These are phyloP conservation scores for Orchesellides sinensis DNA, from an alignment of 2,888 invertebrate species.

Conservation along the genomic window DNA sequence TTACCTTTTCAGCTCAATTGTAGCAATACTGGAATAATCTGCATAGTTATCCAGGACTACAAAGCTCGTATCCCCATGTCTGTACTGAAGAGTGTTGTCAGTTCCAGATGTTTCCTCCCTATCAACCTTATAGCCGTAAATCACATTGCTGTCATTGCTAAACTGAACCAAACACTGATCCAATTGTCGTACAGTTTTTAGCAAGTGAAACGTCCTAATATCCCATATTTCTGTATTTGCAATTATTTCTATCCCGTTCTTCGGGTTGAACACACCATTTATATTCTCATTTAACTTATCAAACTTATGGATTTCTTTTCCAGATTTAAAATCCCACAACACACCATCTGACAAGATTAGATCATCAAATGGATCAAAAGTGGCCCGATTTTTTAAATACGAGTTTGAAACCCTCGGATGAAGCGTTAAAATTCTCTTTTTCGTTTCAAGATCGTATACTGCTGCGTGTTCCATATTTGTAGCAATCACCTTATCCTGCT, in stretches of 20 bases:
- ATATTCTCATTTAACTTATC: constrained; percentile 97
- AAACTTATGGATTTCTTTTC: constrained; percentile 95
- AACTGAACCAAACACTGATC: constrained; percentile 95
- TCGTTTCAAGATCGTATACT: constrained; percentile 92
- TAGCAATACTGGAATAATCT: constrained; percentile 92
- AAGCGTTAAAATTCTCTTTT: constrained; percentile 84
- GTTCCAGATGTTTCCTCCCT: constrained; percentile 79
- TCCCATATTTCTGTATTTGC: constrained; percentile 99
- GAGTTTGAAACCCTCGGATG: constrained; percentile 90
- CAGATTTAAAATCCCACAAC: constrained; percentile 93
- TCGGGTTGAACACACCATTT: constrained; percentile 96
- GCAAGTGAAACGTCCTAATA: constrained; percentile 92
- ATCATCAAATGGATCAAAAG: constrained; percentile 95
- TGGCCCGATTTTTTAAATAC: constrained; percentile 95
- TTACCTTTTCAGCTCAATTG: constrained; percentile 71
- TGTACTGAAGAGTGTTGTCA: constrained; percentile 38
- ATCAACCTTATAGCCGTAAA: constrained; percentile 91
- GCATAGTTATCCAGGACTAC: constrained; percentile 96
- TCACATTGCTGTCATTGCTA: constrained; percentile 89
- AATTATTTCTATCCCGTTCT: constrained; percentile 94
- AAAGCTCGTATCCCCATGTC: constrained; percentile 90
- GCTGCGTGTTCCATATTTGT: constrained; percentile 71
- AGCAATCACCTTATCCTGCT: constrained; percentile 71
- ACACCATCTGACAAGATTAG: constrained; percentile 97
- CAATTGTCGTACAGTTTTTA: constrained; percentile 95